Conservation (phyloP, 1,140 invertebrate genomes). For the Drosophila rufa region DNA sequence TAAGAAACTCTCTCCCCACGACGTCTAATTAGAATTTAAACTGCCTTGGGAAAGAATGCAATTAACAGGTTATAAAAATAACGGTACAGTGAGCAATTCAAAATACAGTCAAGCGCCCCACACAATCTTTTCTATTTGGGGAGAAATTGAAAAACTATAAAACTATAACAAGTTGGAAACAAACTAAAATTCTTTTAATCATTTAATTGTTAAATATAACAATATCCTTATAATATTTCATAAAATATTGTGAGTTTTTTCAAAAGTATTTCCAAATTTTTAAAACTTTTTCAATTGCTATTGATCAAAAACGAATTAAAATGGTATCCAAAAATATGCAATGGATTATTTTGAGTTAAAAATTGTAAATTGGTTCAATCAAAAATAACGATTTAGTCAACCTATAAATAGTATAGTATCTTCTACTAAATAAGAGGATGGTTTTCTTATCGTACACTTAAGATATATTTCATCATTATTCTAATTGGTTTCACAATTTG, state of each 20-base stretch:
- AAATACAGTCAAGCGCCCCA: background rate
- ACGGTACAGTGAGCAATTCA: constrained; percentile 6
- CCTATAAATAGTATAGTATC: too few relatives aligned
- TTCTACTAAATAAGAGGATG: too few relatives aligned
- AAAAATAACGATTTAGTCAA: too few relatives aligned
- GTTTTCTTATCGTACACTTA: too few relatives aligned
- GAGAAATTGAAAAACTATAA: background rate
- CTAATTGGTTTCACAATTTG: background rate
- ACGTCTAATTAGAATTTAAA: constrained; percentile 33
- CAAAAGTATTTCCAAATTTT: too few relatives aligned
- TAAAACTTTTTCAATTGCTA: too few relatives aligned
- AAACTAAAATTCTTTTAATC: background rate
- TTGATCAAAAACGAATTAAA: too few relatives aligned
- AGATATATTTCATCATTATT: background rate
- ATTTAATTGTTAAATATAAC: background rate
- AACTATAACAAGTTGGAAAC: background rate
- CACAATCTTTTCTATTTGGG: background rate
- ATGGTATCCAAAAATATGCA: too few relatives aligned
- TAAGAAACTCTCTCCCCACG: background rate
- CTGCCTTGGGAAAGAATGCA: constrained; percentile 25
- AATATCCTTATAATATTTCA: too few relatives aligned
- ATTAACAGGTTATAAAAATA: constrained; percentile 48
- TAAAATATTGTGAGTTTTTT: too few relatives aligned
- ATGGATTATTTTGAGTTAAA: too few relatives aligned
- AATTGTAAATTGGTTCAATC: too few relatives aligned